Evolutionary conservation across 1,140 invertebrate species (phyloP).

Genomic region (Anoplophora glabripennis): DNA sequence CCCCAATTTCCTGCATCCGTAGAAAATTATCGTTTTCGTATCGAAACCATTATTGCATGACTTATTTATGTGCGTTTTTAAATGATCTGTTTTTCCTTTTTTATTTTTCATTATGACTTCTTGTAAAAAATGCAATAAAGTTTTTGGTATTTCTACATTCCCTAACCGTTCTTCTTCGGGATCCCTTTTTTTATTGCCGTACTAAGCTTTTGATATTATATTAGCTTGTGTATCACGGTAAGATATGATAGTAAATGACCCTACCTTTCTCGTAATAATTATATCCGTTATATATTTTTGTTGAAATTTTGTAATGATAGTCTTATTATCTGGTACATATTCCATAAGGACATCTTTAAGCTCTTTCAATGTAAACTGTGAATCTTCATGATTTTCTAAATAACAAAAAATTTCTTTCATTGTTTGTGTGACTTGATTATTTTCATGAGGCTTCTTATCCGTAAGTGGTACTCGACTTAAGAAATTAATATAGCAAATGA

Average conservation of each 20-base stretch:
- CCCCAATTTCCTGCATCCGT: too few species aligned
- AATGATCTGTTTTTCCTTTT: slow-evolving; percentile 35
- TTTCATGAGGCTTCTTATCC: slow-evolving; percentile 33
- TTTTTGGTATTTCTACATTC: slow-evolving; percentile 44
- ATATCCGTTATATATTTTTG: slow-evolving; percentile 44
- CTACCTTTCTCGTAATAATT: slow-evolving; percentile 43
- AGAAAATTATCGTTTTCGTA: slow-evolving; percentile 43
- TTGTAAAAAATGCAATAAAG: slow-evolving; percentile 39
- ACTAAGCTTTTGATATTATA: slow-evolving; percentile 30
- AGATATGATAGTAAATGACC: slow-evolving; percentile 34
- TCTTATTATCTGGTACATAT: slow-evolving; percentile 44
- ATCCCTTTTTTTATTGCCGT: slow-evolving; percentile 34
- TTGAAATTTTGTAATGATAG: slow-evolving; percentile 43
- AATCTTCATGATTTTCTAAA: slow-evolving; percentile 44
- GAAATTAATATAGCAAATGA: slow-evolving; percentile 44
- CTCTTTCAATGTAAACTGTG: slow-evolving; percentile 36
- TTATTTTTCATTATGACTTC: slow-evolving; percentile 42
- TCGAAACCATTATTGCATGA: slow-evolving; percentile 43
- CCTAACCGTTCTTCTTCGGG: slow-evolving; percentile 33
- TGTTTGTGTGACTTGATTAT: slow-evolving; percentile 41
- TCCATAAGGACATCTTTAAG: slow-evolving; percentile 42
- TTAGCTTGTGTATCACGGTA: slow-evolving; percentile 30
- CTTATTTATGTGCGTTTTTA: slow-evolving; percentile 41
- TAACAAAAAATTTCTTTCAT: slow-evolving; percentile 44
- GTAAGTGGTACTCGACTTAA: slow-evolving; percentile 35